Conservation (phyloP, 2,797 vertebrate genomes). For the Crenichthys baileyi region DNA sequence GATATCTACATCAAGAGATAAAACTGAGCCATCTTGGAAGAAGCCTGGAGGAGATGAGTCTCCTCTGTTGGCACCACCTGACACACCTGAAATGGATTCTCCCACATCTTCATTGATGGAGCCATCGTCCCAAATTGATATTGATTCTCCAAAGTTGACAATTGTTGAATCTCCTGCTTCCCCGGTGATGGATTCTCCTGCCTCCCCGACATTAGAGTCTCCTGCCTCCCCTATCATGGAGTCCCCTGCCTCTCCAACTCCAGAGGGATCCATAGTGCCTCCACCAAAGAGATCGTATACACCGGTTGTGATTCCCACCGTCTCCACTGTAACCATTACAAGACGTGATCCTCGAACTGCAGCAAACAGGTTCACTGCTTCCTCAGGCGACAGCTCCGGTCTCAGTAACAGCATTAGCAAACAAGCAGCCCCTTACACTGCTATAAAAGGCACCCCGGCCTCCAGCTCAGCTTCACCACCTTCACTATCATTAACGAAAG, state of each 20-base stretch:
- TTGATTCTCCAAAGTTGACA: constrained; percentile 66
- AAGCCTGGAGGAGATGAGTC: constrained; percentile 64
- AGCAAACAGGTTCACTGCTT: constrained; percentile 65
- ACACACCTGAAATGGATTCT: constrained; percentile 76
- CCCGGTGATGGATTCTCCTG: constrained; percentile 70
- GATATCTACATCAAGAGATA: constrained; percentile 65
- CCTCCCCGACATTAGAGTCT: constrained; percentile 75
- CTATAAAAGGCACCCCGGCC: constrained; percentile 61
- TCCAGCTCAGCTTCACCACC: constrained; percentile 48
- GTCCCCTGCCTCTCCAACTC: constrained; percentile 75
- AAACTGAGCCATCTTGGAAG: constrained; percentile 66
- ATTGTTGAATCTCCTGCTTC: constrained; percentile 81
- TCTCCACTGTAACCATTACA: constrained; percentile 85
- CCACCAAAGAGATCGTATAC: constrained; percentile 66
- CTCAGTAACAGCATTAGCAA: constrained; percentile 40
- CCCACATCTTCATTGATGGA: constrained; percentile 52
- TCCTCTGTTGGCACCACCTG: constrained; percentile 76
- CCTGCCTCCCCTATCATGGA: constrained; percentile 77
- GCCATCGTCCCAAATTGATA: constrained; percentile 46
- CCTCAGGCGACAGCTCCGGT: constrained; percentile 17
- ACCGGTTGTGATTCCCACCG: constrained; percentile 78
- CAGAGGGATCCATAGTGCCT: constrained; percentile 55
- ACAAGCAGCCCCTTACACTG: constrained; percentile 41
- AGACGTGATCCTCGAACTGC: constrained; percentile 92
- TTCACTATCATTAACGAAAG: constrained; percentile 52